phyloP scores from a whole-genome alignment of 2,797 vertebrate genomes.

The Spizella passerina region DNA sequence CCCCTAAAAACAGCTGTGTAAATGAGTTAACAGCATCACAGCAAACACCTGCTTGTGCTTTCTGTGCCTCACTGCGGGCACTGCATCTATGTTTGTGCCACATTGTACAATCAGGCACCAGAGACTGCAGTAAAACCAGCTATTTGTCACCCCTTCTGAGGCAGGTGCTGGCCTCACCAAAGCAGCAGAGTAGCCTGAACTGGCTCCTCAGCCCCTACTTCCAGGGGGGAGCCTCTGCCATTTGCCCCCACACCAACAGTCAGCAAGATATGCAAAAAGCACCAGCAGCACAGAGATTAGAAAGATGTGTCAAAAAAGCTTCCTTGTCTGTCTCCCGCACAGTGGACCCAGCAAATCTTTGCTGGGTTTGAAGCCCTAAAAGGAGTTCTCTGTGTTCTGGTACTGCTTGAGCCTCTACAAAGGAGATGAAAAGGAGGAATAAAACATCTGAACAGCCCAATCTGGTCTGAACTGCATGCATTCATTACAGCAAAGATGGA shows the following conservation, averaged over 20 bases:
- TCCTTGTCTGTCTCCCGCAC: neutral
- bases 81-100: neutral
- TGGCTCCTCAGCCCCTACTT: neutral
- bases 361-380: conserved; percentile 21
- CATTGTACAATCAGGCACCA: neutral
- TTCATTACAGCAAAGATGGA: neutral
- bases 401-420: neutral
- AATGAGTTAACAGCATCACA: neutral
- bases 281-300: neutral
- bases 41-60: neutral
- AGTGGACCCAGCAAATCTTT: neutral
- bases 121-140: neutral
- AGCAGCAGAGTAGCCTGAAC: neutral
- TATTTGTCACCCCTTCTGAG: neutral
- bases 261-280: neutral
- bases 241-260: neutral
- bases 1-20: neutral
- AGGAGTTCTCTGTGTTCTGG: neutral
- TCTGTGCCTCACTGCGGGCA: neutral
- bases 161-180: neutral
- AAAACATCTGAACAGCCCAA: conserved; percentile 27
- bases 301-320: conserved; percentile 6
- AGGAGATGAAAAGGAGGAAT: conserved; percentile 15
- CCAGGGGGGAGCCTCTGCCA: neutral
- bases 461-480: neutral